A percentile compares a stretch with the other conserved stretches of the same genome.
Evolutionary conservation across 2,797 vertebrate genomes (phyloP).

Genomic region (Psittacula derbiana): DNA sequence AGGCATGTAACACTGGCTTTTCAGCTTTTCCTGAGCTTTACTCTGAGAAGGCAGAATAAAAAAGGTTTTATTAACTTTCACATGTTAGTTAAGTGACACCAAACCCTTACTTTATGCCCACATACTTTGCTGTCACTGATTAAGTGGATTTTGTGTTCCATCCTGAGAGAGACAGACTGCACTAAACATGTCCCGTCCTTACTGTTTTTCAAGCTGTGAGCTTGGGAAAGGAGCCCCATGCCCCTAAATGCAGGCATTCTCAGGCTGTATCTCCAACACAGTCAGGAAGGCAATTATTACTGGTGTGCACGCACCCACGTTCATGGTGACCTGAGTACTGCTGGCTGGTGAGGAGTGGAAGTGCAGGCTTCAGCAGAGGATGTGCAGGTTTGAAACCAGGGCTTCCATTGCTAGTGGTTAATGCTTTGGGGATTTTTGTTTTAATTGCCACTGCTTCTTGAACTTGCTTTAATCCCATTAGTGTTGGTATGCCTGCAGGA

Average conservation of each 20-base stretch:
- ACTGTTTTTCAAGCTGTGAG: background rate
- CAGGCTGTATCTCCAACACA: background rate
- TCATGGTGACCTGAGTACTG: background rate
- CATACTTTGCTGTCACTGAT: background rate
- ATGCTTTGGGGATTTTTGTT: conserved; percentile 47
- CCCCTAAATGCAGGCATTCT: background rate
- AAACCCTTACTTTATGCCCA: background rate
- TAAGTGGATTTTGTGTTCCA: background rate
- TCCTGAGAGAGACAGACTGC: background rate
- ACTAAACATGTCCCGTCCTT: background rate
- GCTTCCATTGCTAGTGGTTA: conserved; percentile 2
- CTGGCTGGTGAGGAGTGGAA: conserved; percentile 32
- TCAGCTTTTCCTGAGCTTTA: conserved; percentile 13
- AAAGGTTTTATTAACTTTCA: background rate
- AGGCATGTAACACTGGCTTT: conserved; percentile 4
- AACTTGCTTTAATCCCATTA: conserved; percentile 48
- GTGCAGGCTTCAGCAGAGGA: conserved; percentile 43
- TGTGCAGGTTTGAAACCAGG: conserved; percentile 37
- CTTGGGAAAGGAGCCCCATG: background rate
- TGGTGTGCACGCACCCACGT: background rate
- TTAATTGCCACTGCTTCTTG: conserved; percentile 57
- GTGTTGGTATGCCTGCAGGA: conserved; percentile 48
- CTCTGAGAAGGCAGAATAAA: background rate
- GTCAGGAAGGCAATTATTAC: background rate
- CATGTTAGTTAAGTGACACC: background rate